Percentiles rank a stretch among this genome's conserved stretches.
phyloP scores from a whole-genome alignment of 2,113 vertebrate genomes.

The Crotalus horridus region DNA sequence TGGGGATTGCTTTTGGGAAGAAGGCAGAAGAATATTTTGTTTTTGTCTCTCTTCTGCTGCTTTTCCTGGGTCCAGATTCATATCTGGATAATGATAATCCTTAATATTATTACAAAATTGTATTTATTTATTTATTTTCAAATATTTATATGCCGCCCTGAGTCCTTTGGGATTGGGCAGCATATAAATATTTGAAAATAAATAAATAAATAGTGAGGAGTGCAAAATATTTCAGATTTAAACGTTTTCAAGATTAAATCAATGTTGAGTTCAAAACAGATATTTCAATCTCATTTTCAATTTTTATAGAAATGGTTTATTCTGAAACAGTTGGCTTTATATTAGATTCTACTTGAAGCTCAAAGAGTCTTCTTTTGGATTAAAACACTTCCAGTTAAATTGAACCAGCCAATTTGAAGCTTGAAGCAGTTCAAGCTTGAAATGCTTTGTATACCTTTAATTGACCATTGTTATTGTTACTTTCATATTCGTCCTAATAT shows the following conservation, averaged over 20 bases:
- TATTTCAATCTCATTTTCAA: not conserved
- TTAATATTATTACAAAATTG: not conserved
- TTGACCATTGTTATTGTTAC: not conserved
- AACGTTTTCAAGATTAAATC: not conserved
- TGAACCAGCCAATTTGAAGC: not conserved
- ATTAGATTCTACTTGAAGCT: not conserved
- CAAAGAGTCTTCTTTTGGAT: not conserved
- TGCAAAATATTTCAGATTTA: not conserved
- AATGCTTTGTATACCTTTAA: not conserved
- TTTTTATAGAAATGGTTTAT: not conserved
- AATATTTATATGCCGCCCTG: no score
- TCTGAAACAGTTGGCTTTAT: not conserved
- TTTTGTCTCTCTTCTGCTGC: not conserved
- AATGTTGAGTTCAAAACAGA: not conserved
- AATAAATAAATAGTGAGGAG: no score
- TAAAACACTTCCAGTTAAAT: not conserved
- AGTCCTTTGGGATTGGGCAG: no score
- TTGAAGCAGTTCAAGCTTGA: not conserved
- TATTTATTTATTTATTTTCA: no score
- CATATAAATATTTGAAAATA: no score
- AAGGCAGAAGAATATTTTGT: not conserved
- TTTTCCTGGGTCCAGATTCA: not conserved
- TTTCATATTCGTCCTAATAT: not conserved
- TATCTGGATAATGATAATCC: not conserved
- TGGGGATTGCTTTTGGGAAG: not conserved